phyloP scores from a whole-genome alignment of 2,113 vertebrate species.

The Mionectes macconnelli region DNA sequence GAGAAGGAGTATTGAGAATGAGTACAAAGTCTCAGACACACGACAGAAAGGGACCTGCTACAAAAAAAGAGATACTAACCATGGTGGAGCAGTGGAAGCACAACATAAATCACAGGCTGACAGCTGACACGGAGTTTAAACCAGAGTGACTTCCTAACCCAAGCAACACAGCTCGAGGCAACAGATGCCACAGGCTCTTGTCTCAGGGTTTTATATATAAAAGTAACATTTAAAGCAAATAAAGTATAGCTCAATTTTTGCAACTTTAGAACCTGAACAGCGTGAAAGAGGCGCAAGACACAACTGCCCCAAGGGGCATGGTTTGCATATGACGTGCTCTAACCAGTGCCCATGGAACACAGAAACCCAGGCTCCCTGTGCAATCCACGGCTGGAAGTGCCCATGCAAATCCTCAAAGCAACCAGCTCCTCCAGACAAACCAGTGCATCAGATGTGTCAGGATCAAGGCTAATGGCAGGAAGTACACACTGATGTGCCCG shows the following conservation, averaged over 20 bases:
- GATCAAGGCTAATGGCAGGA: slow-evolving; percentile 13
- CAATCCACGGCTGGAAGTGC: slow-evolving; percentile 1
- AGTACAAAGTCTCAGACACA: not conserved
- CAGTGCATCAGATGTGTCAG: slow-evolving; percentile 14
- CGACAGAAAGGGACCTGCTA: not conserved
- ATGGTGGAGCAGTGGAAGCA: not conserved
- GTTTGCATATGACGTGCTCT: not conserved
- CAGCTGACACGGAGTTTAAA: not conserved
- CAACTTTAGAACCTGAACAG: not conserved
- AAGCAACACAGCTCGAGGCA: not conserved
- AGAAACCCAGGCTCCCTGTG: not conserved
- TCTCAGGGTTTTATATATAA: not conserved
- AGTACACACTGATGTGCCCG: not conserved
- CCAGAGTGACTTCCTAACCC: not conserved
- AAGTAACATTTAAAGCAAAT: not conserved
- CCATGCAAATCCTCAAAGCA: slow-evolving; percentile 15
- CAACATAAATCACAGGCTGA: not conserved
- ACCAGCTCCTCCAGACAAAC: slow-evolving; percentile 57
- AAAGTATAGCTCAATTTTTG: not conserved
- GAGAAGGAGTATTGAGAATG: not conserved
- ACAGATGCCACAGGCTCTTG: not conserved
- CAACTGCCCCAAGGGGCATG: not conserved
- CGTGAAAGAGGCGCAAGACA: not conserved
- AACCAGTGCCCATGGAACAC: not conserved
- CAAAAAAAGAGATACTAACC: not conserved